Percentiles rank a stretch among this genome's conserved stretches.
These are phyloP conservation scores for Rhinoderma darwinii DNA, from an alignment of 2,113 vertebrate species.

Conservation along the genomic window DNA sequence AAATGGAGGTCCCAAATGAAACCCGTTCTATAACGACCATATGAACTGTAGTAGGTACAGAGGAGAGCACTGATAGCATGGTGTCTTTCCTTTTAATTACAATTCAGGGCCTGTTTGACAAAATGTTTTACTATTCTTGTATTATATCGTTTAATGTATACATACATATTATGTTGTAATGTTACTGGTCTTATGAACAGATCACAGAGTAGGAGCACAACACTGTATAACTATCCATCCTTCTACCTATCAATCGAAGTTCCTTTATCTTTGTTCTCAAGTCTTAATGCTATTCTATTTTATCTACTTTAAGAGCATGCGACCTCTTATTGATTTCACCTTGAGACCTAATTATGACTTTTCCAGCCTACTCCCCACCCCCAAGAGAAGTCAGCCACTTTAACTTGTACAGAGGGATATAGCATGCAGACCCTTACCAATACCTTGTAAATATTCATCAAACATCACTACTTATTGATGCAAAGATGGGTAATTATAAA, in stretches of 20 bases:
- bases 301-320: not conserved
- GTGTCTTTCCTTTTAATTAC: no score
- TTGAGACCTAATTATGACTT: conserved; percentile 11
- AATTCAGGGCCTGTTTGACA: no score
- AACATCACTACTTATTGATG: not conserved
- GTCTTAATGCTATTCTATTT: not conserved
- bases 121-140: no score
- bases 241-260: not conserved
- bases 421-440: not conserved
- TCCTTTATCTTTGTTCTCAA: not conserved
- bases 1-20: no score
- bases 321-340: not conserved
- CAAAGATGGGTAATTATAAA: not conserved
- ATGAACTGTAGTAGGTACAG: no score
- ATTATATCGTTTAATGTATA: no score
- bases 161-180: no score
- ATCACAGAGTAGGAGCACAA: no score
- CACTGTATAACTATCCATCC: not conserved
- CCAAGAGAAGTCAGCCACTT: not conserved
- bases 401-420: not conserved
- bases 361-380: not conserved
- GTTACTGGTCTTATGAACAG: no score
- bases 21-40: no score
- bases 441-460: not conserved
- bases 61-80: no score